Conservation (phyloP, 2,797 vertebrate genomes). For the Pseudochromis fuscus region DNA sequence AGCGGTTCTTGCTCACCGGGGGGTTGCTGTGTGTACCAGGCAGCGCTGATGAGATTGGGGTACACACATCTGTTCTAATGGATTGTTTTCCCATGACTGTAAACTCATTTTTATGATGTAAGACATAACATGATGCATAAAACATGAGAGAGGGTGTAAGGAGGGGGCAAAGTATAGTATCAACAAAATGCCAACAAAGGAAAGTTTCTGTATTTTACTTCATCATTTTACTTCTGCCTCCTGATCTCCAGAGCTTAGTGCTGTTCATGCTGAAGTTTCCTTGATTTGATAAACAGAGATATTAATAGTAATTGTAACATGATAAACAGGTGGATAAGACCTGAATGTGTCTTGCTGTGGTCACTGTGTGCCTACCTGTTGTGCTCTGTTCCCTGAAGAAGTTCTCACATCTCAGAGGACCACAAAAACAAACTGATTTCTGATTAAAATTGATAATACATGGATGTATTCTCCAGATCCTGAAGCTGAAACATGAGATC, state of each 20-base stretch:
- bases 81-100: slow-evolving; percentile 20
- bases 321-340: not conserved
- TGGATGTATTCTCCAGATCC: too few relatives aligned
- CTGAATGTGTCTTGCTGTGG: not conserved
- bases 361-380: not conserved
- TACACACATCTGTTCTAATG: slow-evolving; percentile 39
- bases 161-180: too few relatives aligned
- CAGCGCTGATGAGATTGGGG: slow-evolving; percentile 31
- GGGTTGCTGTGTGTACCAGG: slow-evolving; percentile 21
- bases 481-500: too few relatives aligned
- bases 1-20: slow-evolving; percentile 21
- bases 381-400: slow-evolving; percentile 24
- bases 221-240: too few relatives aligned
- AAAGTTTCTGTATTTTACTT: too few relatives aligned
- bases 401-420: slow-evolving; percentile 6
- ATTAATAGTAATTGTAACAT: not conserved
- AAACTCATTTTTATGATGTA: slow-evolving; percentile 9
- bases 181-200: too few relatives aligned
- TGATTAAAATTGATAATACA: slow-evolving; percentile 38
- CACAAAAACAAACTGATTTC: slow-evolving; percentile 7
- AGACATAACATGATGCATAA: not conserved
- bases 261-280: not conserved
- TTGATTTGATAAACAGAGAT: not conserved
- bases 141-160: not conserved
- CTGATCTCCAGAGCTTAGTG: not conserved